Base-by-base conservation (phyloP, 53 echinoderm and acorn worm genomes). In the Apostichopus leukothele region DNA sequence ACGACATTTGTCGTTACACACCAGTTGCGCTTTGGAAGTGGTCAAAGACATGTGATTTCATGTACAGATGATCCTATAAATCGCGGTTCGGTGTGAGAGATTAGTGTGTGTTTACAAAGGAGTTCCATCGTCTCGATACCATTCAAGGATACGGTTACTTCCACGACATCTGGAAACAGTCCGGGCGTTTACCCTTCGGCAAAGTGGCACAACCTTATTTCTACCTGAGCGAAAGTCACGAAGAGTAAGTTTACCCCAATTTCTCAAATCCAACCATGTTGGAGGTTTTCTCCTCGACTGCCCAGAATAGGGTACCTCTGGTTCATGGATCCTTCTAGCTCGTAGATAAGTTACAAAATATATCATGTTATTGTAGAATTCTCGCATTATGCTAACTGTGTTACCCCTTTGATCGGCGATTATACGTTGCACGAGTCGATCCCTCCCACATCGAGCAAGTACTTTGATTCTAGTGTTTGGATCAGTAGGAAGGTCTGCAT, bases 311-410 rank as follows among this genome's bases (percentile, higher is more conserved):
- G 19, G 75, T 92, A n/a, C 87, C n/a, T 23, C 1, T 11, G 63
- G 16, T 27, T 59, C 60, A 3, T 55, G 88, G 76, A 90, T 76
- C 76, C 83, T 88, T 23, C 75, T 90, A 50, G 86, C 92, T 52
- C 94, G 88, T 3, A 94, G 89, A 57, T 92, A 94, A 51, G 88
- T 87, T 12, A 94, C 84, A 71, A 94, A 94, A 63, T 88, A 89
- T 63, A 79, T 22, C 5, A 90, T 94, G 83, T 94, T 94, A 75
- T 94, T 81, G 67, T 90, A 86, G 52, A 86, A 90, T 67, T 90
- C 90, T 71, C 18, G 6, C 13, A 19, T 6, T 71, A n/a, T 4
- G 20, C 6, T 18, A 16, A 14, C 18, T 71, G 71, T 16, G 6
- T 6, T 3, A 6, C 71, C 4, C 6, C 18, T 18, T 6, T 0